These are phyloP conservation scores for Mongoloraphidia duomilia DNA, from an alignment of 2,888 invertebrate species.

Conservation along the genomic window DNA sequence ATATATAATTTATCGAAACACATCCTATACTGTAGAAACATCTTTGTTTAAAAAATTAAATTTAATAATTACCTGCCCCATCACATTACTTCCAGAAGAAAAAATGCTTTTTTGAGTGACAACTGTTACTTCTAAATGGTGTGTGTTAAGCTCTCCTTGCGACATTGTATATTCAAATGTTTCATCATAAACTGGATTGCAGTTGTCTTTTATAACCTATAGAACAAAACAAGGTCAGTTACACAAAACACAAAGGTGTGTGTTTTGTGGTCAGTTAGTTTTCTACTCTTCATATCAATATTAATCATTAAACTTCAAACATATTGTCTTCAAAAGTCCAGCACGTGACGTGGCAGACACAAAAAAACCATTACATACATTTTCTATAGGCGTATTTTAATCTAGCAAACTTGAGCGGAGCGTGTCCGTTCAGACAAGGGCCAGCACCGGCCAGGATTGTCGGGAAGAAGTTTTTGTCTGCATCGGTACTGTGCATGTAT, in stretches of 20 bases:
- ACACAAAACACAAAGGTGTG: neutral
- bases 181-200: constrained; percentile 83
- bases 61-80: constrained; percentile 51
- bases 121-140: constrained; percentile 72
- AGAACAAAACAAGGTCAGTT: constrained; percentile 7
- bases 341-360: too few relatives aligned
- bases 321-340: too few relatives aligned
- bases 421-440: too few relatives aligned
- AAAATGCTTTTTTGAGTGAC: constrained; percentile 78
- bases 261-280: neutral
- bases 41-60: constrained; percentile 5
- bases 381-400: too few relatives aligned
- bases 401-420: too few relatives aligned
- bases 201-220: constrained; percentile 69
- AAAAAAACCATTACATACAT: too few relatives aligned
- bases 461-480: too few relatives aligned
- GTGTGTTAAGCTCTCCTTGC: constrained; percentile 59
- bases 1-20: neutral
- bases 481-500: too few relatives aligned
- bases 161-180: constrained; percentile 81
- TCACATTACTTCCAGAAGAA: constrained; percentile 63
- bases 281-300: neutral
- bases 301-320: neutral
- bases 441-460: too few relatives aligned
- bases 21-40: neutral